Evolutionary conservation across 1,140 invertebrate species (phyloP), one percentile per base, ranked within the genome.

Genomic region (Drosophila saltans): DNA sequence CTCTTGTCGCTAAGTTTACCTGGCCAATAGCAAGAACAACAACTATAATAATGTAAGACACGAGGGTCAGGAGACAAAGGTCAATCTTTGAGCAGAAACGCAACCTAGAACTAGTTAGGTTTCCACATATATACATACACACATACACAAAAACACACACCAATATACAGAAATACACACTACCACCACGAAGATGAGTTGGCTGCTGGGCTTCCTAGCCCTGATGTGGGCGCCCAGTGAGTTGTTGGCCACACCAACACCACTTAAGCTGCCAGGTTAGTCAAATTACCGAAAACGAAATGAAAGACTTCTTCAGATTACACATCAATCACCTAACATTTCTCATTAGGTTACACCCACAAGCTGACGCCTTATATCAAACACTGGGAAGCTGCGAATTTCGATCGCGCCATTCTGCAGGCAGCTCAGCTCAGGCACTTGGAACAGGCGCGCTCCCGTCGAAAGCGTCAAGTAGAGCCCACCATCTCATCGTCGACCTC

Each of bases 331-430:
- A 48, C 2, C 16, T 48, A 7, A 3, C 21, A 40, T 60, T 28
- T 16, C n/a, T 52, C 48, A 68, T 6, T 57, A 92, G 91, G 91
- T 65, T 92, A 92, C 75, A 91, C 86, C 77, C 83, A 91, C 69
- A 91, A 78, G 40, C 75, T 92, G 60, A 92, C 90, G 55, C 90
- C 91, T 26, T 92, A 89, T 55, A 92, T 92, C 61, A 82, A 84
- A 26, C 91, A 92, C 71, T 92, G 91, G 91, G 91, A 92, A 66
- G 80, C 90, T 41, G 91, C 91, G 70, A 88, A 92, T 75, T 92
- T 91, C 62, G 89, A 92, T 86, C 89, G 89, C 57, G 61, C 73
- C 4, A 68, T 81, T 55, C 75, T 92, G 61, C 89, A 91, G 71
- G 68, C 75, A 6, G 91, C 91, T 7, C 91, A 92, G 67, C 81